Evolutionary conservation across 2,888 invertebrate genomes (phyloP), one percentile per base, ranked within the genome.

Genomic region (Nephrotoma guestfalica): DNA sequence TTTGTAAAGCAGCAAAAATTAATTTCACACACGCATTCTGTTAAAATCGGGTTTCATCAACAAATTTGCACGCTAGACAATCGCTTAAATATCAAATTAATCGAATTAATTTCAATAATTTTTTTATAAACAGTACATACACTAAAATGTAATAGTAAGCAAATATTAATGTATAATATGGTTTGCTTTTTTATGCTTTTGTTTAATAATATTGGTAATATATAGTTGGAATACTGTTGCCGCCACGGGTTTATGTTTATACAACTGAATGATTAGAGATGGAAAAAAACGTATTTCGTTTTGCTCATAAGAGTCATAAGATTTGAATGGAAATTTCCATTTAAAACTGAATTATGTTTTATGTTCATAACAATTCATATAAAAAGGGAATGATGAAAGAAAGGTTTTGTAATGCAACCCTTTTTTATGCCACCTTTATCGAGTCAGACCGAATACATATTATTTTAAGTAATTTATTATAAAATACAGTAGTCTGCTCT

Each of bases 251-350:
- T 71, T 43, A 9, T 43, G 43, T 43, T n/a, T 71, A n/a, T 30
- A 30, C 9, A 4, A 71, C 30, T 30, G 71, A 84, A 41, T 42
- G 15, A 15, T 84, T 41, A 41, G 41, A 41, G 15, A 9, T 15
- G 41, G 15, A 13, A 18, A 41, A 84, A 41, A 84, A 41, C 42
- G n/a, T 15, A 84, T 41, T 41, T 15, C 6, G n/a, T 15, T 84
- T 84, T 84, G 47, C 11, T 47, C 47, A 47, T 47, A 13, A 11
- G 47, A 41, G 5, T 15, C 41, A 71, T 13, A 11, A 71, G n/a
- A 41, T 41, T 84, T 84, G 6, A 84, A 84, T 84, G 84, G 84
- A 84, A 84, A 84, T 84, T 84, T 84, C 84, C 84, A 84, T 41
- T 84, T n/a, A n/a, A 84, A 41, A 41, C 4, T 0, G 3, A 30